Evolutionary conservation across 2,113 vertebrate genomes (phyloP).

Genomic region (Tympanuchus pallidicinctus): DNA sequence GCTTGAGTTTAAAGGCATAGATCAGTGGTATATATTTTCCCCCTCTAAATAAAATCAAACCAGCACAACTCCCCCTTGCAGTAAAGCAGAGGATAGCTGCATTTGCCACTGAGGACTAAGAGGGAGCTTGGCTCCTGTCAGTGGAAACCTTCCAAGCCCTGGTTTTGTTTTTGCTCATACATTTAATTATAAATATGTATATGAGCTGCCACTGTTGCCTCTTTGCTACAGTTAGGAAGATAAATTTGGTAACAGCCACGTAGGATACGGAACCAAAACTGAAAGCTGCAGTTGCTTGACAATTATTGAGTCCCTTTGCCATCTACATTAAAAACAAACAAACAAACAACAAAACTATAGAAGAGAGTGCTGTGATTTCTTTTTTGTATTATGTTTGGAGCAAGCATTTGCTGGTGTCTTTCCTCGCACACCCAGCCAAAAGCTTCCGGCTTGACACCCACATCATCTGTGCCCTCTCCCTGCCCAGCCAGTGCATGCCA

Average conservation of each 20-base stretch:
- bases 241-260: rapidly evolving
- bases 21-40: neutral
- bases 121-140: neutral
- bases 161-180: neutral
- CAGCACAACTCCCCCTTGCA: neutral
- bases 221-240: neutral
- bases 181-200: neutral
- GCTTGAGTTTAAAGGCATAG: rapidly evolving
- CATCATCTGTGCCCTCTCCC: neutral
- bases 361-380: neutral
- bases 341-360: neutral
- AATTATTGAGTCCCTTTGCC: rapidly evolving
- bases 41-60: neutral
- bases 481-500: neutral
- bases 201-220: neutral
- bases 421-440: rapidly evolving
- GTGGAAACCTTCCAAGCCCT: neutral
- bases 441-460: neutral
- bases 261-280: rapidly evolving
- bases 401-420: neutral
- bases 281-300: neutral
- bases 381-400: neutral
- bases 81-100: too few relatives aligned
- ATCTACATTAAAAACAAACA: too few relatives aligned
- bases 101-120: rapidly evolving